phyloP scores from a whole-genome alignment of 2,888 invertebrate species.

The Plebejus anna region DNA sequence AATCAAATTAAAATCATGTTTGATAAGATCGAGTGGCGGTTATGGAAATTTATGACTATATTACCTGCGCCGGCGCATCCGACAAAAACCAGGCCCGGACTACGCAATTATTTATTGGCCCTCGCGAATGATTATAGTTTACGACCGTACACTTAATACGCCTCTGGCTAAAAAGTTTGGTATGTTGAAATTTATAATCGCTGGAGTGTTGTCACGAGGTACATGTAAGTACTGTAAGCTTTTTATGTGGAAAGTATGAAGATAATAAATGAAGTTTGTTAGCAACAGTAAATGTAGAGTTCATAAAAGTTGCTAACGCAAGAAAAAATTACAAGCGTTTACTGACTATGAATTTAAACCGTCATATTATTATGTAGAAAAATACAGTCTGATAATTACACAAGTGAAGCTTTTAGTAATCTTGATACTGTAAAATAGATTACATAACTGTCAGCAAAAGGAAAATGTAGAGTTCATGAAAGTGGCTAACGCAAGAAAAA shows the following conservation, averaged over 20 bases:
- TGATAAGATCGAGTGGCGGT: slow-evolving; percentile 80
- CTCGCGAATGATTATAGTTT: slow-evolving; percentile 77
- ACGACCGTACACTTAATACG: slow-evolving; percentile 68
- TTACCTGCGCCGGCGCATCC: slow-evolving; percentile 77
- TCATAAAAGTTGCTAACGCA: background rate
- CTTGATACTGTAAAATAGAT: no score
- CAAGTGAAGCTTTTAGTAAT: background rate
- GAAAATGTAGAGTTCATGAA: background rate
- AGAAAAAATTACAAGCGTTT: background rate
- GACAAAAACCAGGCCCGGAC: slow-evolving; percentile 72
- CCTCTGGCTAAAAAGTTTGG: slow-evolving; percentile 49
- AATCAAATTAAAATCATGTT: slow-evolving; percentile 80
- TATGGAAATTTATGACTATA: slow-evolving; percentile 81
- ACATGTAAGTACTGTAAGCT: slow-evolving; percentile 7
- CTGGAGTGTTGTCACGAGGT: background rate
- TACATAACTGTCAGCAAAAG: background rate
- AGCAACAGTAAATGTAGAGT: background rate
- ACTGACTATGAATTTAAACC: background rate
- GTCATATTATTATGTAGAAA: background rate
- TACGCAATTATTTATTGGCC: slow-evolving; percentile 75
- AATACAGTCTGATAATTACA: background rate
- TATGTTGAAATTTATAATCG: slow-evolving; percentile 13
- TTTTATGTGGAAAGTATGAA: background rate
- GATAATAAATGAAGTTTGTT: background rate
- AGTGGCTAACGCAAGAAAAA: background rate